Percentiles rank a stretch among this genome's conserved stretches.
Evolutionary conservation across 2,113 vertebrate genomes (phyloP).

Genomic region (Centrocercus urophasianus): DNA sequence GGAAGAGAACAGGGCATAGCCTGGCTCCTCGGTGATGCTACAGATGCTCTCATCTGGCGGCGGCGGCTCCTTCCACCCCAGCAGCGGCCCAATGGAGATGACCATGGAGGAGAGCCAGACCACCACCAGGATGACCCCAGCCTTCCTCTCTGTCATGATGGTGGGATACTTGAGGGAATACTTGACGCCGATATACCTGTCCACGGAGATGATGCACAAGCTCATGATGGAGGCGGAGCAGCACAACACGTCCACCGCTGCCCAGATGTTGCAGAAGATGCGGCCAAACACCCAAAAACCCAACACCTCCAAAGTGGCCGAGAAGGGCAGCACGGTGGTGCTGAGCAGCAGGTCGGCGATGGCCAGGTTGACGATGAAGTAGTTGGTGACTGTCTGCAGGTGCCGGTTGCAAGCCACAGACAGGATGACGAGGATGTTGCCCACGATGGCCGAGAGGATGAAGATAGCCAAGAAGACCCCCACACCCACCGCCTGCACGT

Average conservation of each 20-base stretch:
- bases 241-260: conserved; percentile 96
- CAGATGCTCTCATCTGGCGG: conserved; percentile 90
- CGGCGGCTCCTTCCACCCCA: conserved; percentile 97
- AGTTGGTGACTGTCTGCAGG: conserved; percentile 96
- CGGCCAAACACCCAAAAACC: conserved; percentile 97
- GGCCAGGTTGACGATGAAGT: conserved; percentile 97
- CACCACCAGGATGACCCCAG: conserved; percentile 87
- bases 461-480: conserved; percentile 90
- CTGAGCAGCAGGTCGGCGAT: conserved; percentile 94
- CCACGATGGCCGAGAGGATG: conserved; percentile 92
- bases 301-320: conserved; percentile 93
- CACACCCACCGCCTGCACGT: conserved; percentile 85
- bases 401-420: conserved; percentile 96
- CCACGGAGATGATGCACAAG: conserved; percentile 96
- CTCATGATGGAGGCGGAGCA: conserved; percentile 99
- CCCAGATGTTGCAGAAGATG: conserved; percentile 98
- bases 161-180: conserved; percentile 96
- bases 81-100: conserved; percentile 94
- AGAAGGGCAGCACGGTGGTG: conserved; percentile 94
- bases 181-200: conserved; percentile 96
- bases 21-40: conserved; percentile 93
- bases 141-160: conserved; percentile 95
- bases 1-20: conserved; percentile 97
- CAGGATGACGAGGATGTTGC: conserved; percentile 96
- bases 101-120: conserved; percentile 93